Base-by-base conservation (phyloP, 2,113 vertebrate genomes). In the Takifugu bimaculatus region DNA sequence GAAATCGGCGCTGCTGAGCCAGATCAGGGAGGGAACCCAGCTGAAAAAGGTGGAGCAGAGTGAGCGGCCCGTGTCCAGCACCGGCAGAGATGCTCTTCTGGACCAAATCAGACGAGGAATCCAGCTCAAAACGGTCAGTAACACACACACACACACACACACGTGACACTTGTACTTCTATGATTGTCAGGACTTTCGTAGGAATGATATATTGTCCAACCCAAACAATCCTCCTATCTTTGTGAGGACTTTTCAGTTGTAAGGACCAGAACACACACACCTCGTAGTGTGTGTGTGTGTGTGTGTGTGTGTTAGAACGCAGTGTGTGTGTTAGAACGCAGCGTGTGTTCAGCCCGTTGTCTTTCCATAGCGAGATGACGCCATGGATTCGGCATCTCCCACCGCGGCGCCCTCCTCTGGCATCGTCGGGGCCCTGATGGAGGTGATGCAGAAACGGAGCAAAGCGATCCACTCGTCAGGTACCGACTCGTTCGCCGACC, bases 381-480 rank as follows among this genome's bases (percentile, higher is more conserved):
- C 84, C 50, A 74, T 81, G 4, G 96, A 98, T 4, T 86, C 91
- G 5, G 29, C 90, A 53, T 86, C 93, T 11, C 64, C 93, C 2
- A 77, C 91, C 53, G 69, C 92, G 26, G 86, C 90, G 2, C 90
- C 94, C 48, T 94, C 95, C 26, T 92, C 95, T 49, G 96, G 95
- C 76, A 99, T 99, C 63, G 96, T 98, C 48, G 95, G 95, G 50
- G 96, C 96, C 0, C 82, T 99, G 81, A 99, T 99, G 95, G 94
- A 97, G 83, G 96, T 96, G 85, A 99, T 99, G 94, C 93, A 98
- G 93, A 96, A 95, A 87, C 93, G 96, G 90, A 97, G 94, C 92
- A 96, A 93, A 90, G 96, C 94, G 81, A 99, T 99, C 92, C 96
- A 99, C 89, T 99, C 95, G 81, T 98, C 96, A 91, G 95, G 96